Evolutionary conservation across 2,797 vertebrate species (phyloP).

Genomic region (Pteronotus mesoamericanus): DNA sequence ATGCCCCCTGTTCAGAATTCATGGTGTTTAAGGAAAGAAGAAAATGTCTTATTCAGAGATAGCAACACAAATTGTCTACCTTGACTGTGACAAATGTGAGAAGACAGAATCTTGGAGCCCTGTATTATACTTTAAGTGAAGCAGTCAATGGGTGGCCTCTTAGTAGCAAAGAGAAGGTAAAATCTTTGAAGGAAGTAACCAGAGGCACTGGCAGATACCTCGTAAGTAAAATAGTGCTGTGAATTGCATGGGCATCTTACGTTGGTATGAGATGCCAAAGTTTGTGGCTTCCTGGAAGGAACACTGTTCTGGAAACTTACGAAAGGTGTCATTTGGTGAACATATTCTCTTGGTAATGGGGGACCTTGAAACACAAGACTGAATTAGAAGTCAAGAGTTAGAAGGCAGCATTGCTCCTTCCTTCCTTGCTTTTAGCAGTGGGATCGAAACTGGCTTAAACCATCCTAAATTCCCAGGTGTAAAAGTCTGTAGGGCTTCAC

Average conservation of each 20-base stretch:
- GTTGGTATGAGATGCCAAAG: background rate
- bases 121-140: background rate
- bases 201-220: background rate
- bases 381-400: background rate
- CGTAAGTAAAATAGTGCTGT: background rate
- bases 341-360: background rate
- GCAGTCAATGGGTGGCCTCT: background rate
- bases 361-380: background rate
- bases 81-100: background rate
- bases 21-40: constrained; percentile 12
- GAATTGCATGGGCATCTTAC: background rate
- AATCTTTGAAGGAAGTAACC: background rate
- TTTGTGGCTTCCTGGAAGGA: constrained; percentile 11
- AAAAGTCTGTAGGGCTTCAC: background rate
- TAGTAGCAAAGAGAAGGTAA: background rate
- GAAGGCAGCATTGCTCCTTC: background rate
- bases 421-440: background rate
- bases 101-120: background rate
- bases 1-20: constrained; percentile 9
- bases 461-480: background rate
- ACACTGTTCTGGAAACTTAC: background rate
- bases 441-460: background rate
- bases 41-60: background rate
- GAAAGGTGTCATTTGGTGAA: background rate
- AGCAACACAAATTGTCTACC: background rate